Evolutionary conservation across 2,888 invertebrate species (phyloP).

Genomic region (Cephalotes varians): DNA sequence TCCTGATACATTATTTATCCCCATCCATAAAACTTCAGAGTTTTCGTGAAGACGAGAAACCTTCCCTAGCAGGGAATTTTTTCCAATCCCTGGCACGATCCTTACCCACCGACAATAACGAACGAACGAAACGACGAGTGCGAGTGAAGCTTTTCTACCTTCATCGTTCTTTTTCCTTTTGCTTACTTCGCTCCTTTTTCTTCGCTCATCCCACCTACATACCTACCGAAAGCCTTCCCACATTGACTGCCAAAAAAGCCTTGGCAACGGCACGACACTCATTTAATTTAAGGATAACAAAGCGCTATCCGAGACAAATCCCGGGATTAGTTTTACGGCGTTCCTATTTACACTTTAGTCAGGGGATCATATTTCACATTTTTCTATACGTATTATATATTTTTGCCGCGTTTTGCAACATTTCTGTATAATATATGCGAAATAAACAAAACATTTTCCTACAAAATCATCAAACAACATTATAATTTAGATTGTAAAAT

Average conservation of each 20-base stretch:
- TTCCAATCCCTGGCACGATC: slow-evolving; percentile 60
- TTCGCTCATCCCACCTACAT: slow-evolving; percentile 53
- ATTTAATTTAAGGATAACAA: slow-evolving; percentile 67
- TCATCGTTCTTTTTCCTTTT: slow-evolving; percentile 45
- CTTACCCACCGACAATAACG: slow-evolving; percentile 69
- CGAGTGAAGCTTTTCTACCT: slow-evolving; percentile 62
- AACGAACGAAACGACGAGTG: slow-evolving; percentile 59
- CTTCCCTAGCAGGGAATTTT: slow-evolving; percentile 66
- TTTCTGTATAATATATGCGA: not conserved
- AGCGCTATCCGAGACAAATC: slow-evolving; percentile 53
- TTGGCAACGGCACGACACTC: slow-evolving; percentile 68
- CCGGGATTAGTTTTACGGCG: slow-evolving; percentile 28
- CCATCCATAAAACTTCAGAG: slow-evolving; percentile 62
- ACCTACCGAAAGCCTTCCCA: slow-evolving; percentile 62
- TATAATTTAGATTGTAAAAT: slow-evolving; percentile 10
- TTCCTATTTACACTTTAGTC: slow-evolving; percentile 54
- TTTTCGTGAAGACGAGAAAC: slow-evolving; percentile 68
- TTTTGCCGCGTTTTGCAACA: not conserved
- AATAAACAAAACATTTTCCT: slow-evolving; percentile 14
- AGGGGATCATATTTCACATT: slow-evolving; percentile 49
- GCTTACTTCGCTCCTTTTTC: slow-evolving; percentile 52
- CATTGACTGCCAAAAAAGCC: slow-evolving; percentile 70
- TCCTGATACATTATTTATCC: slow-evolving; percentile 79
- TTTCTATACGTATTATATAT: not conserved
- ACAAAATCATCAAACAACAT: not conserved